Conservation (phyloP, 2,888 invertebrate species). For the Scaptomyza cyrtandrae region DNA sequence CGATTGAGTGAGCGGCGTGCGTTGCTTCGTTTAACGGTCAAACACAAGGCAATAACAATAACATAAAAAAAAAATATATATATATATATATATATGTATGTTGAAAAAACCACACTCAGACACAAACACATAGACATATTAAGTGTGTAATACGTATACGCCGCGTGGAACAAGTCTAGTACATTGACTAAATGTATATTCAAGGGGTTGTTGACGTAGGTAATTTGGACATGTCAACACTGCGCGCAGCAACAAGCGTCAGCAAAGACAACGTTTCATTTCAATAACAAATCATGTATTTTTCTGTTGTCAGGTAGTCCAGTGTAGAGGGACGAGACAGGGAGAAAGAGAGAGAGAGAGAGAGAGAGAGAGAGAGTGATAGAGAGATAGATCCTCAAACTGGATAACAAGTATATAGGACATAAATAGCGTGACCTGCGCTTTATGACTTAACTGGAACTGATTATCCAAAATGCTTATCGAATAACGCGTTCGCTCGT, state of each 20-base stretch:
- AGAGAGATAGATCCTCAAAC: constrained; percentile 3
- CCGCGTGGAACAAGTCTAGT: constrained; percentile 66
- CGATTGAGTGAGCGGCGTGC: constrained; percentile 22
- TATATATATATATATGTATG: too few relatives aligned
- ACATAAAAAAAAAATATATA: constrained; percentile 24
- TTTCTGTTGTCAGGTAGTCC: constrained; percentile 30
- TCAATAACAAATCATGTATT: constrained; percentile 70
- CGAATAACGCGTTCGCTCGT: constrained; percentile 19
- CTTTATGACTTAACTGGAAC: constrained; percentile 51
- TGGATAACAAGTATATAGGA: constrained; percentile 17
- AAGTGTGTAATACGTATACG: constrained; percentile 62
- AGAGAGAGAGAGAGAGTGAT: not conserved
- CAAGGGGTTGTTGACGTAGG: constrained; percentile 73
- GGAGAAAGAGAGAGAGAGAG: not conserved
- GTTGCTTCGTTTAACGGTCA: constrained; percentile 52
- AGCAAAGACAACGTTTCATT: constrained; percentile 62
- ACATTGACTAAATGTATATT: constrained; percentile 69
- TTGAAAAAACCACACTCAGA: constrained; percentile 7
- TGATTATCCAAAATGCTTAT: constrained; percentile 47
- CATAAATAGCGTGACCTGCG: constrained; percentile 32
- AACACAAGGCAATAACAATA: constrained; percentile 36
- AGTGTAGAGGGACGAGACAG: constrained; percentile 1
- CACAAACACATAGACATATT: constrained; percentile 4
- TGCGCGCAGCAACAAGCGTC: constrained; percentile 34
- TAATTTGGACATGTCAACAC: constrained; percentile 57